A percentile compares a stretch with the other conserved stretches of the same genome.
Conservation (phyloP, 2,113 vertebrate genomes). For the Naja naja region DNA sequence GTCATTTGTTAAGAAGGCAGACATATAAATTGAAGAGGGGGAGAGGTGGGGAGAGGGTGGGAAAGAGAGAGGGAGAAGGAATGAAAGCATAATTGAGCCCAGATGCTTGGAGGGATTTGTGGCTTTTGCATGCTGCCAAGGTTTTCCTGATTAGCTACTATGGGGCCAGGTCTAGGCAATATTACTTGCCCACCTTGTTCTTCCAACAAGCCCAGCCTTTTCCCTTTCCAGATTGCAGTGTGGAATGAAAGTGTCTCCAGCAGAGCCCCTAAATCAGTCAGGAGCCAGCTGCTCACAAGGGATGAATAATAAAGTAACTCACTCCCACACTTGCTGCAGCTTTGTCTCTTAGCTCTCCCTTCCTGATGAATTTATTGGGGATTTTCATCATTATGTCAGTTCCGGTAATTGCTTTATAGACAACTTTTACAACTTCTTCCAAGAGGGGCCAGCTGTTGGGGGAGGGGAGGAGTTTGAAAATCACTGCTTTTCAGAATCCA, state of each 20-base stretch:
- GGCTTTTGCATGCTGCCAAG: not conserved
- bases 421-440: slow-evolving; percentile 32
- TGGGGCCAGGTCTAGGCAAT: not conserved
- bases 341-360: not conserved
- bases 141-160: not conserved
- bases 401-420: slow-evolving; percentile 34
- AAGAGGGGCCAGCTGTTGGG: not conserved
- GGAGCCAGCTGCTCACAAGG: not conserved
- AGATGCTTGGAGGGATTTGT: not conserved
- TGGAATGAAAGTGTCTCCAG: not conserved
- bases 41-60: no score
- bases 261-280: not conserved
- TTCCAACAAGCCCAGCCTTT: not conserved
- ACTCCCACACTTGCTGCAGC: slow-evolving; percentile 1
- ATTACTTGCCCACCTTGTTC: not conserved
- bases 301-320: slow-evolving; percentile 26
- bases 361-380: slow-evolving; percentile 40
- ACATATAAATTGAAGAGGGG: not conserved
- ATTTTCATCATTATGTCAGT: slow-evolving; percentile 40
- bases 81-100: not conserved
- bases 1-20: not conserved
- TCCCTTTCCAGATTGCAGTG: not conserved
- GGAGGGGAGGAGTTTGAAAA: not conserved
- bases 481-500: not conserved
- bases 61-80: not conserved